These are phyloP conservation scores for Micromesistius poutassou DNA, from an alignment of 2,797 vertebrate genomes.

Conservation along the genomic window DNA sequence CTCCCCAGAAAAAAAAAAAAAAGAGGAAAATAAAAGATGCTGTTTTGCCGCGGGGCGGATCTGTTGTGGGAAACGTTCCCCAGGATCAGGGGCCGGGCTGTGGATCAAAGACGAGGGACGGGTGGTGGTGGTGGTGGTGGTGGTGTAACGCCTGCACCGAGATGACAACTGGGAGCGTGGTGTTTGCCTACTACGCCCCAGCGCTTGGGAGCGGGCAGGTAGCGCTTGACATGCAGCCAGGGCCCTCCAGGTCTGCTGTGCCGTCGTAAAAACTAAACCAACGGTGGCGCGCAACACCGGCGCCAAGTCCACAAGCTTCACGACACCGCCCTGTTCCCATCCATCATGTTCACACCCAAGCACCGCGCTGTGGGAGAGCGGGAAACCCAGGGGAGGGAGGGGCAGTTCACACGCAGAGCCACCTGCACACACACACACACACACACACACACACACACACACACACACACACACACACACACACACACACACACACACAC, in stretches of 20 bases:
- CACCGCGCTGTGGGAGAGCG: not conserved
- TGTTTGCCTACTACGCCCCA: conserved; percentile 39
- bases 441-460: no score
- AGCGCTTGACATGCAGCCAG: conserved; percentile 37
- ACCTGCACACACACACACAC: no score
- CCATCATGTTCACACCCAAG: not conserved
- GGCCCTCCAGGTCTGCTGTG: conserved; percentile 32
- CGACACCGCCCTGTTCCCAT: not conserved
- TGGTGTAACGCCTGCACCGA: conserved; percentile 26
- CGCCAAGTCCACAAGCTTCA: not conserved
- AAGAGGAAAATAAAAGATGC: not conserved
- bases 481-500: no score
- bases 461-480: no score
- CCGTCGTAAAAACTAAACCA: conserved; percentile 26
- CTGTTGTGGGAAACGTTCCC: conserved; percentile 22
- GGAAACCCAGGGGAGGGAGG: no score
- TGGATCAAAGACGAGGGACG: conserved; percentile 30
- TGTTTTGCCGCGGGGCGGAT: not conserved
- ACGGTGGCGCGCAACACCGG: not conserved
- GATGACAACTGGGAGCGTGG: conserved; percentile 36
- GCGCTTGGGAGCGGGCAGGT: conserved; percentile 26
- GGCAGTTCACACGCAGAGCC: no score
- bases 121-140: not conserved
- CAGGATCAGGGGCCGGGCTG: conserved; percentile 13
- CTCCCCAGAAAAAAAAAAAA: not conserved